A percentile compares a stretch with the other conserved stretches of the same genome.
These are phyloP conservation scores for Dissostichus mawsoni DNA, from an alignment of 2,113 vertebrate species.

Conservation along the genomic window DNA sequence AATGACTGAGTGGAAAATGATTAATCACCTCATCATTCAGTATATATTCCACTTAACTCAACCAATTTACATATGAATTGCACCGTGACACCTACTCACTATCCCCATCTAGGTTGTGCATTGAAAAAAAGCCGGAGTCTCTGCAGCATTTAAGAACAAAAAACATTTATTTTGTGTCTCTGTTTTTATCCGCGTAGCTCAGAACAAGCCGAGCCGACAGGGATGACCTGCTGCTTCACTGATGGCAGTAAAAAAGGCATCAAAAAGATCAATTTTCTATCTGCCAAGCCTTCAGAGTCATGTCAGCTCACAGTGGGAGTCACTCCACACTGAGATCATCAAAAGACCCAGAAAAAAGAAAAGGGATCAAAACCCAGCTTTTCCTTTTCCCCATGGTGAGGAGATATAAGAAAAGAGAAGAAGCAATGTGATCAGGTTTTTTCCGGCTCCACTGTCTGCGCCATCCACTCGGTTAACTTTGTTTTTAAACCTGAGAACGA, in stretches of 20 bases:
- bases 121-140: too few relatives aligned
- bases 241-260: not conserved
- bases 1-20: too few relatives aligned
- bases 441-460: not conserved
- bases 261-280: not conserved
- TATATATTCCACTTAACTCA: not conserved
- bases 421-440: not conserved
- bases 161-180: not conserved
- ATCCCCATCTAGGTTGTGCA: too few relatives aligned
- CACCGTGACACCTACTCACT: too few relatives aligned
- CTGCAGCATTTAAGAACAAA: not conserved
- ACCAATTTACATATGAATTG: not conserved
- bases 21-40: too few relatives aligned
- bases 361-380: constrained; percentile 5
- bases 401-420: not conserved
- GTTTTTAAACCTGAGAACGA: constrained; percentile 1
- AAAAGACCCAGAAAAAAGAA: not conserved
- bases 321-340: constrained; percentile 2
- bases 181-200: not conserved
- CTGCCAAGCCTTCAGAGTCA: constrained; percentile 2
- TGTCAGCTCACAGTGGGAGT: constrained; percentile 14
- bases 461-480: not conserved
- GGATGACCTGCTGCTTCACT: constrained; percentile 5
- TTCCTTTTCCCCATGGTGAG: not conserved
- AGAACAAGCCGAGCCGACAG: not conserved